These are phyloP conservation scores for Formicarius rufipectus DNA, from an alignment of 2,113 vertebrate species.

Conservation along the genomic window DNA sequence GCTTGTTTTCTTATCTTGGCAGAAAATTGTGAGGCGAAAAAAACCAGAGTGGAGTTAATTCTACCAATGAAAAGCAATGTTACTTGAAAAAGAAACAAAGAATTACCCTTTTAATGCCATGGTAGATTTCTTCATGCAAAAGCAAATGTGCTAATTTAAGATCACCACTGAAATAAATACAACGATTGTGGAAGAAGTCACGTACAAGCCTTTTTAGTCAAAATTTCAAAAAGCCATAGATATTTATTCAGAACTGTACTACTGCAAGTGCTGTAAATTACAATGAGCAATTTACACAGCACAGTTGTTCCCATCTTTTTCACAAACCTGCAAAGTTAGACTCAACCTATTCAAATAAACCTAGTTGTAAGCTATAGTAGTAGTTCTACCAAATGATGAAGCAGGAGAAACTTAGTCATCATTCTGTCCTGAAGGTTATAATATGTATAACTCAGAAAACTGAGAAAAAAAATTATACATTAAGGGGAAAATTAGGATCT, in stretches of 20 bases:
- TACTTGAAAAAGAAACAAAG: neutral
- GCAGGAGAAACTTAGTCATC: neutral
- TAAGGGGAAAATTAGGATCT: neutral
- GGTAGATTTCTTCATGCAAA: neutral
- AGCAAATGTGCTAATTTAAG: neutral
- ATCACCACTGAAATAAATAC: neutral
- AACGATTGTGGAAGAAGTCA: neutral
- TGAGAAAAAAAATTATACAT: neutral
- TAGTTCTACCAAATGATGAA: neutral
- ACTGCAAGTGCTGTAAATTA: neutral
- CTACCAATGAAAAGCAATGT: neutral
- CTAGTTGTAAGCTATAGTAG: neutral
- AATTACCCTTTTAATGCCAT: neutral
- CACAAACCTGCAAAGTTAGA: neutral
- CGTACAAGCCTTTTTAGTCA: neutral
- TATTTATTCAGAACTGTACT: neutral
- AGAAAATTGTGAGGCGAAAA: neutral
- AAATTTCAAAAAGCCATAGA: neutral
- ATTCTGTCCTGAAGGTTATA: neutral
- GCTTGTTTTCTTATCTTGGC: neutral
- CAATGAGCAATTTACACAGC: neutral
- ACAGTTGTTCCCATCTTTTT: neutral
- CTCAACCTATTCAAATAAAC: neutral
- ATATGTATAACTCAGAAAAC: neutral
- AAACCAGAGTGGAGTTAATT: neutral